Percentiles rank a stretch among this genome's conserved stretches.
phyloP scores from a whole-genome alignment of 2,113 vertebrate species.

The Bos javanicus region DNA sequence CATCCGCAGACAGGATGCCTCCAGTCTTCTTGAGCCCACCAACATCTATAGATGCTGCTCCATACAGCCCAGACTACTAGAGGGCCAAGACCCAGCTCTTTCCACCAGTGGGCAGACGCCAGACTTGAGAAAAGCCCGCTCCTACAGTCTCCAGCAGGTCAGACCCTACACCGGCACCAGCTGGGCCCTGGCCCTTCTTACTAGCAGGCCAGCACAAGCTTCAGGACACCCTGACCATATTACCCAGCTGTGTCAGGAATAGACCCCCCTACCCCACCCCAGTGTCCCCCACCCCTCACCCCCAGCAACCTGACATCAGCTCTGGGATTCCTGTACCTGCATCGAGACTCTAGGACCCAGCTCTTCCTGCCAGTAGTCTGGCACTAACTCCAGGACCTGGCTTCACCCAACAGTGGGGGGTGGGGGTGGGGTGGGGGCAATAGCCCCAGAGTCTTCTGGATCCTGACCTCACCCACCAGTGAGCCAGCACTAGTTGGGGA shows the following conservation, averaged over 20 bases:
- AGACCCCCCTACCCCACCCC: fast-evolving
- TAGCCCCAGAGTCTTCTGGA: not conserved
- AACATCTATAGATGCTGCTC: not conserved
- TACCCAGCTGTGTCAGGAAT: not conserved
- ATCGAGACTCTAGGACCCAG: not conserved
- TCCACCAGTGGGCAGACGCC: not conserved
- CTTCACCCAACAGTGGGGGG: not conserved
- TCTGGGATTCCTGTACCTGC: not conserved
- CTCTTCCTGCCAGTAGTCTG: not conserved
- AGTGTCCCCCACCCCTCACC: fast-evolving
- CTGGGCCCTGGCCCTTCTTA: not conserved
- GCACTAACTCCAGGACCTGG: not conserved
- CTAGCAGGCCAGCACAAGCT: not conserved
- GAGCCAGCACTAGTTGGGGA: not conserved
- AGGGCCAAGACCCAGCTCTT: not conserved
- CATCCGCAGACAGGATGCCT: not conserved
- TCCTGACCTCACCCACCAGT: not conserved
- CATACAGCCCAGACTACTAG: not conserved
- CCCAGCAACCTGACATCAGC: not conserved
- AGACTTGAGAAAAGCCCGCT: not conserved
- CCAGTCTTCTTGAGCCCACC: not conserved
- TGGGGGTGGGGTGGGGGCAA: not conserved
- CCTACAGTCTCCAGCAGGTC: not conserved
- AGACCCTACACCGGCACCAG: not conserved
- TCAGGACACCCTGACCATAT: not conserved